Conservation (phyloP, 2,888 invertebrate species). For the Rapana venosa region DNA sequence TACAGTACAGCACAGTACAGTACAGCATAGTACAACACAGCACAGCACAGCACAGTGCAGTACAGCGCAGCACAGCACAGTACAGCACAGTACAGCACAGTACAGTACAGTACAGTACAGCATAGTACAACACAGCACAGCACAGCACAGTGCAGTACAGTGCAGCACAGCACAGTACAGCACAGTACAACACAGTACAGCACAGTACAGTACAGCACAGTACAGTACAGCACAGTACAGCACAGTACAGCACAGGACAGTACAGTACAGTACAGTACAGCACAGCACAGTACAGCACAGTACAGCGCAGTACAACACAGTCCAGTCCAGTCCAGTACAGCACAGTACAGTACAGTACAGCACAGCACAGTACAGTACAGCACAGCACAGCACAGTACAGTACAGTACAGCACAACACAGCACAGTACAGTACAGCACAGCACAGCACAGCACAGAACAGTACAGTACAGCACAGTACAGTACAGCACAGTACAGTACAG, state of each 20-base stretch:
- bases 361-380: not conserved
- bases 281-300: slow-evolving; percentile 5
- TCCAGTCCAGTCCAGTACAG: not conserved
- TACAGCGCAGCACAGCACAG: not conserved
- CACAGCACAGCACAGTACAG: slow-evolving; percentile 8
- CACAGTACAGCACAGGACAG: not conserved
- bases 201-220: not conserved
- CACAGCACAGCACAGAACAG: not conserved
- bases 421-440: not conserved
- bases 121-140: not conserved
- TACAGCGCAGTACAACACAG: not conserved
- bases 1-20: not conserved
- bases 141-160: not conserved
- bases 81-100: not conserved
- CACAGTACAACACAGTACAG: not conserved
- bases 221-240: not conserved
- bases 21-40: not conserved
- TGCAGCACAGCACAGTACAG: not conserved
- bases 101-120: not conserved
- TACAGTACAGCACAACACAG: slow-evolving; percentile 8
- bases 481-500: not conserved
- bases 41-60: not conserved
- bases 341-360: not conserved
- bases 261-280: not conserved
- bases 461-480: not conserved